phyloP scores from a whole-genome alignment of 2,797 vertebrate genomes.

The Protonibea diacanthus region DNA sequence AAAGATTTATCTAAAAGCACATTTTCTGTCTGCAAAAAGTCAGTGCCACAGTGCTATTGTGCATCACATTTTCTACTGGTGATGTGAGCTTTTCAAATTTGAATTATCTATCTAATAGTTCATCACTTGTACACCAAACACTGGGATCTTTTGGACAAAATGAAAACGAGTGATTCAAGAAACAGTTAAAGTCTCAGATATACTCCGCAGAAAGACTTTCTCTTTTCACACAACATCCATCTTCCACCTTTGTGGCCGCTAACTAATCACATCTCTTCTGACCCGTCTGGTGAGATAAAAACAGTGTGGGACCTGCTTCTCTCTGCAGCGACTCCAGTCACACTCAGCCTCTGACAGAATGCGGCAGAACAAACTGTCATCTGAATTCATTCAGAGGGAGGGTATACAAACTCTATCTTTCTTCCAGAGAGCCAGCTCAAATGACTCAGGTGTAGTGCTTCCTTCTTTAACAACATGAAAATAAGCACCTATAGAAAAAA shows the following conservation, averaged over 20 bases:
- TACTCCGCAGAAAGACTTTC: constrained; percentile 27
- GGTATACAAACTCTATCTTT: constrained; percentile 49
- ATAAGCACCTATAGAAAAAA: background rate
- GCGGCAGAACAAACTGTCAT: constrained; percentile 76
- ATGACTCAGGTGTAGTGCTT: constrained; percentile 50
- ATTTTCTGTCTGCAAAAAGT: constrained; percentile 19
- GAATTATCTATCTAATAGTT: constrained; percentile 8
- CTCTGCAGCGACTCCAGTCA: constrained; percentile 73
- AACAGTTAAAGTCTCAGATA: background rate
- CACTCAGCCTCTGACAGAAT: constrained; percentile 78
- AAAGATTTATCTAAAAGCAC: constrained; percentile 27
- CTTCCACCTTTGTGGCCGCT: constrained; percentile 49
- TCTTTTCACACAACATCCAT: constrained; percentile 46
- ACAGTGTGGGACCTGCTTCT: constrained; percentile 58
- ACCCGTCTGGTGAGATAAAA: constrained; percentile 51
- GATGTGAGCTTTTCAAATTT: constrained; percentile 16
- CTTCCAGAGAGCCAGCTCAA: constrained; percentile 36
- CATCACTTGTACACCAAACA: constrained; percentile 22
- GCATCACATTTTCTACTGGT: background rate
- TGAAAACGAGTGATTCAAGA: background rate
- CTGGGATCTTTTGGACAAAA: background rate
- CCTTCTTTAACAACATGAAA: constrained; percentile 30
- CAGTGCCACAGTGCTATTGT: background rate
- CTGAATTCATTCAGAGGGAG: constrained; percentile 71
- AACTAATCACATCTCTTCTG: constrained; percentile 55